A percentile compares a stretch with the other conserved stretches of the same genome.
Evolutionary conservation across 2,113 vertebrate genomes (phyloP).

Genomic region (Tragelaphus buxtoni): DNA sequence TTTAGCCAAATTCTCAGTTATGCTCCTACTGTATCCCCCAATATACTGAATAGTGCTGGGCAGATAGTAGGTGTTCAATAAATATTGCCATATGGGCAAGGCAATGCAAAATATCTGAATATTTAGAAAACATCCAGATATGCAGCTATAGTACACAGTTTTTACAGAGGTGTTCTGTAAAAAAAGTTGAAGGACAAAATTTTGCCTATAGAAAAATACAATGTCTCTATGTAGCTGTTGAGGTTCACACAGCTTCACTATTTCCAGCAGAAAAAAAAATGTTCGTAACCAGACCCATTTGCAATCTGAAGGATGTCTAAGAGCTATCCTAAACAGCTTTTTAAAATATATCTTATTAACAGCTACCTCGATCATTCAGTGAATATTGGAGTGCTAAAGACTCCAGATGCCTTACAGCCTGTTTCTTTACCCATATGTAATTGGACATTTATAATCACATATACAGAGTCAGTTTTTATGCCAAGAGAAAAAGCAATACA

Average conservation of each 20-base stretch:
- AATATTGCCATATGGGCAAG: not conserved
- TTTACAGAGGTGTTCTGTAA: not conserved
- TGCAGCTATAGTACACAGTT: not conserved
- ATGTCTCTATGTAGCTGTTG: not conserved
- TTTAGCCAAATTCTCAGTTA: not conserved
- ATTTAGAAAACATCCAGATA: not conserved
- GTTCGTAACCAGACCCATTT: not conserved
- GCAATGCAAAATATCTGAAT: not conserved
- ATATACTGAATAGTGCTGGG: not conserved
- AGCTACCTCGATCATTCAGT: not conserved
- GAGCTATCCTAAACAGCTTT: not conserved
- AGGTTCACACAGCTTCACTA: not conserved
- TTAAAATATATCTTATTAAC: not conserved
- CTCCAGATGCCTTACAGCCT: not conserved
- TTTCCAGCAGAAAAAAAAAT: not conserved
- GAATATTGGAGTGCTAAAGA: not conserved
- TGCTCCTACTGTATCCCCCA: not conserved
- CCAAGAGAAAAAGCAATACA: conserved; percentile 16
- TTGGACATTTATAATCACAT: not conserved
- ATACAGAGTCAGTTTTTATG: not conserved
- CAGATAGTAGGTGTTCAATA: not conserved
- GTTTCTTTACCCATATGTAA: conserved; percentile 11
- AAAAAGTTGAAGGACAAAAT: not conserved
- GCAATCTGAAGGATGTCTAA: not conserved
- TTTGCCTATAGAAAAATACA: not conserved